Conservation (phyloP, 2,888 invertebrate species). For the Unio pictorum region DNA sequence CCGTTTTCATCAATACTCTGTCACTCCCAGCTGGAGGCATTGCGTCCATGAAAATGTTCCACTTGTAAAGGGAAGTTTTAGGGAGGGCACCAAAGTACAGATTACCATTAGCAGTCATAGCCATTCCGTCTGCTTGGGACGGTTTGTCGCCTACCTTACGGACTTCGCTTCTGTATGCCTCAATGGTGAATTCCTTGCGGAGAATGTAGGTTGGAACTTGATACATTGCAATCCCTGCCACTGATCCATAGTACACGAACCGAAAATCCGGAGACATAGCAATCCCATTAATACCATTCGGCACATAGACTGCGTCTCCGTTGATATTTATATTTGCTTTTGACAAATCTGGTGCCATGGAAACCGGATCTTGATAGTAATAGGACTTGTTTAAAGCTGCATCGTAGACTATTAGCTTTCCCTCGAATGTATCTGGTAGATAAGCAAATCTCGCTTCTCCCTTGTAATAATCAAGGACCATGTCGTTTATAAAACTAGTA, state of each 20-base stretch:
- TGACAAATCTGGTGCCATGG: constrained; percentile 28
- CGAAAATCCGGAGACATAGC: constrained; percentile 46
- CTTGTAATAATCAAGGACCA: constrained; percentile 39
- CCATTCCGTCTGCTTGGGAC: constrained; percentile 36
- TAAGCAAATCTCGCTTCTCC: constrained; percentile 36
- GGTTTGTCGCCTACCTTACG: constrained; percentile 33
- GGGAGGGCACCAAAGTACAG: constrained; percentile 36
- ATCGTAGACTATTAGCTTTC: constrained; percentile 45
- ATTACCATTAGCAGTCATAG: constrained; percentile 27
- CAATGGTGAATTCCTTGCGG: constrained; percentile 11
- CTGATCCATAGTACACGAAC: constrained; percentile 43
- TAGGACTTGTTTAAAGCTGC: constrained; percentile 22
- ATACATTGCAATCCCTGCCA: constrained; percentile 38
- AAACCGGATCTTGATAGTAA: constrained; percentile 24
- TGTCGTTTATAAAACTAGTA: constrained; percentile 42
- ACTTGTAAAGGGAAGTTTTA: constrained; percentile 29
- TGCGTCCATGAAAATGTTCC: constrained; percentile 22
- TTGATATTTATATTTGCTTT: constrained; percentile 33
- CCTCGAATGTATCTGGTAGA: constrained; percentile 43
- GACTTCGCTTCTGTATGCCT: constrained; percentile 21
- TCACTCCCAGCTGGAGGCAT: constrained; percentile 10
- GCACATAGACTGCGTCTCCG: constrained; percentile 10
- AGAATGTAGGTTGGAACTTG: constrained; percentile 40
- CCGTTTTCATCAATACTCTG: constrained; percentile 1
- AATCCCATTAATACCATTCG: constrained; percentile 44